Conservation (phyloP, 2,797 vertebrate species). For the Smutsia temminckii region DNA sequence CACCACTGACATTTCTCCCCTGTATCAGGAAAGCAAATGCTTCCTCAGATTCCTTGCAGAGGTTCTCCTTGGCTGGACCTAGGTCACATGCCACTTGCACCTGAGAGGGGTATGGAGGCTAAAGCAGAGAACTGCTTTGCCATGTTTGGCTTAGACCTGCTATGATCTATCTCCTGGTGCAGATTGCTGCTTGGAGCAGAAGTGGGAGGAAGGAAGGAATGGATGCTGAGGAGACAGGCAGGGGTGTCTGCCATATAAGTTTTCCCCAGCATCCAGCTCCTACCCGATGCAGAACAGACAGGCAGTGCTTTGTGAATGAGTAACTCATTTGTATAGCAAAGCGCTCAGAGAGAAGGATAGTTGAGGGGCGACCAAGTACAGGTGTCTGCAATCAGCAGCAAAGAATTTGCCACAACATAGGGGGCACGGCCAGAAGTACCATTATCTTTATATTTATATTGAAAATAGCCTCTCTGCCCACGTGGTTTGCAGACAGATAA, state of each 20-base stretch:
- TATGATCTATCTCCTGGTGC: neutral
- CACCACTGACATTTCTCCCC: neutral
- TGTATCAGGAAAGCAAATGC: neutral
- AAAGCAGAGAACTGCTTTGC: neutral
- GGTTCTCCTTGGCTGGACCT: neutral
- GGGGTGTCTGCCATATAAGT: rapidly evolving
- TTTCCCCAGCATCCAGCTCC: rapidly evolving
- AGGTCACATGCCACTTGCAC: neutral
- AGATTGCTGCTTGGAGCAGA: neutral
- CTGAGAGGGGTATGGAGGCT: rapidly evolving
- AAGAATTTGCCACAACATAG: rapidly evolving
- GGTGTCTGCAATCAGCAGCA: neutral
- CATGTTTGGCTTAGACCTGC: neutral
- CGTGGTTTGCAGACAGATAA: rapidly evolving
- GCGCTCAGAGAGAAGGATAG: neutral
- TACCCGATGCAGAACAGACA: rapidly evolving
- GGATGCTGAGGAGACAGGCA: neutral
- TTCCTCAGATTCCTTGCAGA: neutral
- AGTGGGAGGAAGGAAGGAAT: neutral
- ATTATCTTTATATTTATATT: rapidly evolving
- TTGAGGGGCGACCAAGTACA: neutral
- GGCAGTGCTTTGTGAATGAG: rapidly evolving
- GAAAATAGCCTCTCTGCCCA: neutral
- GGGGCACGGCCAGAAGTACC: rapidly evolving
- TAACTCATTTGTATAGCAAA: neutral